Percentiles rank a stretch among this genome's conserved stretches.
Evolutionary conservation across 1,140 invertebrate genomes (phyloP).

Genomic region (Caenorhabditis remanei): DNA sequence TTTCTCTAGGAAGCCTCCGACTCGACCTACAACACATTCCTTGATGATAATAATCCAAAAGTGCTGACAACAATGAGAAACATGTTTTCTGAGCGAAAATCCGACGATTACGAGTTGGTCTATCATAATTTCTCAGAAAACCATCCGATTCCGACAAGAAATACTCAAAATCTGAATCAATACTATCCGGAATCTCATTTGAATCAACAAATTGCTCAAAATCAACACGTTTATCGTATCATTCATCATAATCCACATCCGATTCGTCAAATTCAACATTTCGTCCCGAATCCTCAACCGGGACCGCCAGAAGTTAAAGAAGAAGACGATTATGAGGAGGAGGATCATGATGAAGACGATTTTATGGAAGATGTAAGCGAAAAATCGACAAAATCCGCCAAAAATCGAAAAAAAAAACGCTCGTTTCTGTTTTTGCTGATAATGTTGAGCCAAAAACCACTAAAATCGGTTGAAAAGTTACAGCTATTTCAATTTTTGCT

Average conservation of each 20-base stretch:
- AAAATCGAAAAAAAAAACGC: not conserved
- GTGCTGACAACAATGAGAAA: constrained; percentile 31
- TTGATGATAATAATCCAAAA: not conserved
- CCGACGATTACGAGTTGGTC: constrained; percentile 14
- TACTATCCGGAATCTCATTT: no score
- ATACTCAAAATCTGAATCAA: no score
- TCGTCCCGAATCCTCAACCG: not conserved
- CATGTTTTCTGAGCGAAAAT: constrained; percentile 15
- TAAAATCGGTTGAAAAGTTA: not conserved
- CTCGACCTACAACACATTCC: not conserved
- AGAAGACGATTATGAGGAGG: constrained; percentile 19
- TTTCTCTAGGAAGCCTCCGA: no score
- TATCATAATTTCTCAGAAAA: not conserved
- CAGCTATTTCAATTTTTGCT: not conserved
- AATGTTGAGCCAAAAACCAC: not conserved
- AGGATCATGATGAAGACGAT: not conserved
- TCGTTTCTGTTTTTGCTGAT: no score
- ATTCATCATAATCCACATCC: not conserved
- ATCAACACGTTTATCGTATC: not conserved
- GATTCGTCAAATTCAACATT: not conserved
- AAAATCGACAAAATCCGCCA: not conserved
- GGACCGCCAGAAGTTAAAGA: not conserved
- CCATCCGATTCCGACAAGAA: no score
- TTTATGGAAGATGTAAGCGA: constrained; percentile 1
- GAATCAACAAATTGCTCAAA: not conserved